These are phyloP conservation scores for Drosophila sechellia DNA, from an alignment of 1,140 invertebrate genomes.

Conservation along the genomic window DNA sequence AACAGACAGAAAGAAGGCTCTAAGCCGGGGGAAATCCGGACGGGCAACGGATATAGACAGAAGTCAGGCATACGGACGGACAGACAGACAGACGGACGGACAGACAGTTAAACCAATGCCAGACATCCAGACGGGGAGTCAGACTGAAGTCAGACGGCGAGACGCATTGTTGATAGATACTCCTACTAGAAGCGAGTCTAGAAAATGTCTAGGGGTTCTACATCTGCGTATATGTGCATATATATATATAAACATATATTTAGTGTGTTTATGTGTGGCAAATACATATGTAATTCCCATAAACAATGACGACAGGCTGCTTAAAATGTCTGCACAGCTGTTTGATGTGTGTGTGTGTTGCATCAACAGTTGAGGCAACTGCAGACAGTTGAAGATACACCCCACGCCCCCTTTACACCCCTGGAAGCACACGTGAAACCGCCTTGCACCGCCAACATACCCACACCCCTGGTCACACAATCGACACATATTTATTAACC, in stretches of 20 bases:
- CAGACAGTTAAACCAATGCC: conserved; percentile 54
- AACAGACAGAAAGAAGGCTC: conserved; percentile 10
- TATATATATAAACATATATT: neutral
- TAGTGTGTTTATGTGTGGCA: conserved; percentile 13
- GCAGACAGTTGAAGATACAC: conserved; percentile 35
- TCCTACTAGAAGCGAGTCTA: conserved; percentile 44
- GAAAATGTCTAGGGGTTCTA: conserved; percentile 35
- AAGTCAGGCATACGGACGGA: conserved; percentile 17
- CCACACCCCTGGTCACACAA: conserved; percentile 9
- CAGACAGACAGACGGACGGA: conserved; percentile 3
- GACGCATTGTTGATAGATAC: conserved; percentile 52
- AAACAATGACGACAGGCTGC: conserved; percentile 59
- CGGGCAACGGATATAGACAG: conserved; percentile 16
- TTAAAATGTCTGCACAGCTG: conserved; percentile 81
- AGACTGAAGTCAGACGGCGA: conserved; percentile 52
- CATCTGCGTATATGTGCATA: conserved; percentile 1
- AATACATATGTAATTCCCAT: conserved; percentile 33
- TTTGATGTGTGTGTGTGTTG: conserved; percentile 60
- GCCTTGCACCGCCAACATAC: neutral
- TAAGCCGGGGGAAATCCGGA: neutral
- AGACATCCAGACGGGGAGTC: conserved; percentile 58
- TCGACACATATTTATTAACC: conserved; percentile 55
- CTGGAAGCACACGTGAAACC: neutral
- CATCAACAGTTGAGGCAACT: conserved; percentile 71
- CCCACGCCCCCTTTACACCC: neutral